Base-by-base conservation (phyloP, 2,797 vertebrate genomes). In the Emys orbicularis region DNA sequence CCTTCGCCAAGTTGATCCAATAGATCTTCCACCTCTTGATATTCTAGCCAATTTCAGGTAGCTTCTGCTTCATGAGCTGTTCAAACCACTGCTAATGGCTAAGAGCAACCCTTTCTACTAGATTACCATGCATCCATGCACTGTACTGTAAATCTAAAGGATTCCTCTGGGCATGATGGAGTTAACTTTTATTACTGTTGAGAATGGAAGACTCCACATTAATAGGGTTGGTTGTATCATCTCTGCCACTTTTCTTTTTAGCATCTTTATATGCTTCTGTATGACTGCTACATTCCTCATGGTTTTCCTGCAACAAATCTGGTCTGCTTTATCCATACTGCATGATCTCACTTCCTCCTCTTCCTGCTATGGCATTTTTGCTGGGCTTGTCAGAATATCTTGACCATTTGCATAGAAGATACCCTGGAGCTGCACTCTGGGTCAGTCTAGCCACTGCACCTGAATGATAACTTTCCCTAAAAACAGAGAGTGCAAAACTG, bases 391-490 rank as follows among this genome's bases (percentile, higher is more conserved):
- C 41, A 47, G 72, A 16, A 29, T 29, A 6, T 7, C 72, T 1
- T 68, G 65, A 37, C n/a, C 65, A 68, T 68, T 37, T n/a, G n/a
- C 93, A 31, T 52, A 6, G 52, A 0, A 5, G 50, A 57, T 72
- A 1, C 65, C 13, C 81, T n/a, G 34, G 41, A 25, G 3, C 59
- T 37, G 79, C 27, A 0, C 4, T 49, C 5, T 2, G 34, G 77
- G 19, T 0, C 1, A 49, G 65, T 41, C 1, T 0, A 29, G 16
- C 68, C 47, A 53, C 1, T 0, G 27, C 34, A 1, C 5, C 74
- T 5, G 68, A 2, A 31, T 2, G n/a, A 15, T 13, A 37, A 10
- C 0, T 6, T 25, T 19, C 47, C 29, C 82, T 4, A 0, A 4
- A 1, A 49, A 49, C 31, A 11, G 68, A 52, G 53, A 18, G 18